Percentiles rank a stretch among this genome's conserved stretches.
Conservation (phyloP, 2,888 invertebrate genomes). For the Lithophane semibrunnea region DNA sequence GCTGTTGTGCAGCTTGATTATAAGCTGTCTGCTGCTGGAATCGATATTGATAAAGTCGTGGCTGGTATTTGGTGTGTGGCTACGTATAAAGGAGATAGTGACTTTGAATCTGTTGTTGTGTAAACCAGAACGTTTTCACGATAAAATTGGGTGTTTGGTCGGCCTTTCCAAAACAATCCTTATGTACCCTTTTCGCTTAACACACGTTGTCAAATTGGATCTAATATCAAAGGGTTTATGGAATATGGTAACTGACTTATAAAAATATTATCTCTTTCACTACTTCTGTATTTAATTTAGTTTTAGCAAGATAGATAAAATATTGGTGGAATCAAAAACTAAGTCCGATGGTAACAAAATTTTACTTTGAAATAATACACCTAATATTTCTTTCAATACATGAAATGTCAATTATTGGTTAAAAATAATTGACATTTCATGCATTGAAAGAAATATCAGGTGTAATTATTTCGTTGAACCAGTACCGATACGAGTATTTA, state of each 20-base stretch:
- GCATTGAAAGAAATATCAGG: neutral
- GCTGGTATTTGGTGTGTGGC: neutral
- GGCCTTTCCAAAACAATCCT: neutral
- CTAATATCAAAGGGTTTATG: too few species aligned
- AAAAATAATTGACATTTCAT: neutral
- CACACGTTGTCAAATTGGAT: too few species aligned
- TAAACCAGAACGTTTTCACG: neutral
- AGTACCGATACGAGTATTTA: too few species aligned
- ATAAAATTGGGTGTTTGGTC: neutral
- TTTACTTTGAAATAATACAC: neutral
- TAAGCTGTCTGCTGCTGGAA: neutral
- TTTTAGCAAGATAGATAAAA: neutral
- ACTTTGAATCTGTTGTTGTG: neutral
- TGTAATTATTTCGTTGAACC: neutral
- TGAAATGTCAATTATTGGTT: too few species aligned
- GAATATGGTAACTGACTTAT: too few species aligned
- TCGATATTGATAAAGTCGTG: constrained; percentile 23
- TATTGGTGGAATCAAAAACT: neutral
- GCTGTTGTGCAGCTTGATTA: constrained; percentile 15
- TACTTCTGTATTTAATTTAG: neutral
- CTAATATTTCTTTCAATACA: too few species aligned
- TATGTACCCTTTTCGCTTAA: neutral
- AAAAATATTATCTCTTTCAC: too few species aligned
- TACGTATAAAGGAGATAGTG: neutral
- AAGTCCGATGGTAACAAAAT: neutral